Base-by-base conservation (phyloP, 2,797 vertebrate species). In the Eulemur coronatus region DNA sequence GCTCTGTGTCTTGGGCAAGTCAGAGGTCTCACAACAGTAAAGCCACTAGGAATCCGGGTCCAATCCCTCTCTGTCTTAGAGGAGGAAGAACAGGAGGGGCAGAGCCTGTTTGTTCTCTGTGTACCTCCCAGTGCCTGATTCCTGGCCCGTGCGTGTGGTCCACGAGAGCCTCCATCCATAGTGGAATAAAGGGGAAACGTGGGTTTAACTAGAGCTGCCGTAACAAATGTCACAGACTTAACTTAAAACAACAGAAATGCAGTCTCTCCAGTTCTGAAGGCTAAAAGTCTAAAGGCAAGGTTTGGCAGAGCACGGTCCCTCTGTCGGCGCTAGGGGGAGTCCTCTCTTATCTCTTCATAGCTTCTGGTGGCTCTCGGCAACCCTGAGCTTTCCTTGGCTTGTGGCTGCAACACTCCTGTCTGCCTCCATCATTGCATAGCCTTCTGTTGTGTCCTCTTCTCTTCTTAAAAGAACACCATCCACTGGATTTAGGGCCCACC, bases 151-250 rank as follows among this genome's bases (percentile, higher is more conserved):
- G 63, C 1, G 22, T 43, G 8, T 11, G 67, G 26, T 24, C 46
- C 22, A 15, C 13, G 30, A 9, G 0, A 63, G 46, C 55, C 38
- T 6, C 11, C 2, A 3, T 7, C 11, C 1, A 0, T 1, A 26
- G 2, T 26, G 38, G 20, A 78, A n/a, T 7, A 8, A 28, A 57
- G 9, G 2, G 15, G 1, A 20, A 46, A 80, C 5, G 4, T 0
- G 2, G 22, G 11, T 10, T 8, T 52, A 20, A 70, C 35, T 38
- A 38, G 18, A 15, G 43, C 7, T 46, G 30, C 38, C 7, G 1
- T 43, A 52, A 8, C 24, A 48, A 52, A 50, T 43, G 26, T 15
- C 26, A 85, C 0, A 24, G 5, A 43, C 30, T 10, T 13, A n/a
- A 17, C 4, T n/a, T n/a, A n/a, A 59, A 55, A 75, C 33, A 69